Evolutionary conservation across 2,797 vertebrate genomes (phyloP).

Genomic region (Lepilemur septentrionalis): DNA sequence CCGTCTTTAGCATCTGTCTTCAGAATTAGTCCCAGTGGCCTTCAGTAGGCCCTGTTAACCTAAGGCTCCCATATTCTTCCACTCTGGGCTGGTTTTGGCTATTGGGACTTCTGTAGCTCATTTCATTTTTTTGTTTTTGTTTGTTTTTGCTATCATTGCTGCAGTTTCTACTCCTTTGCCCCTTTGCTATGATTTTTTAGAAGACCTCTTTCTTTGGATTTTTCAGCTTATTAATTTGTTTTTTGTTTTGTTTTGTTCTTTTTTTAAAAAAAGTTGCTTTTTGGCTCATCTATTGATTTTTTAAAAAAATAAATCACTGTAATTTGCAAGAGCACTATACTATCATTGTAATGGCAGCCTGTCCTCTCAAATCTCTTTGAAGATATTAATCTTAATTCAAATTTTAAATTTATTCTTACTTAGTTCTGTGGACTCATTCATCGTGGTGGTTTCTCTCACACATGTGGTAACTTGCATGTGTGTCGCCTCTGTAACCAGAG

Average conservation of each 20-base stretch:
- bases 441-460: neutral
- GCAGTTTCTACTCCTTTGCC: neutral
- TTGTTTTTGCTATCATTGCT: neutral
- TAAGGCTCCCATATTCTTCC: too few relatives aligned
- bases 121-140: neutral
- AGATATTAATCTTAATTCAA: constrained; percentile 51
- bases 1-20: too few relatives aligned
- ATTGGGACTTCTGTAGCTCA: neutral
- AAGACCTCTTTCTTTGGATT: neutral
- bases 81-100: neutral
- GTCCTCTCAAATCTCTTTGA: neutral
- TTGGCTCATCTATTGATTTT: neutral
- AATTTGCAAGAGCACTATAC: neutral
- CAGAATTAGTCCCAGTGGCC: neutral
- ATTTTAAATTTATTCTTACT: constrained; percentile 13
- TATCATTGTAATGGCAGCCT: neutral
- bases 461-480: neutral
- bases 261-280: neutral
- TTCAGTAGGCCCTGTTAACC: neutral
- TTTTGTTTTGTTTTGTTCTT: neutral
- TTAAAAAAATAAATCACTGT: neutral
- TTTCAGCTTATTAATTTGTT: neutral
- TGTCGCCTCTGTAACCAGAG: neutral
- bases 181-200: neutral
- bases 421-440: neutral